Evolutionary conservation across 1,140 invertebrate genomes (phyloP), one percentile per base, ranked within the genome.

Genomic region (Trichonephila clavipes): DNA sequence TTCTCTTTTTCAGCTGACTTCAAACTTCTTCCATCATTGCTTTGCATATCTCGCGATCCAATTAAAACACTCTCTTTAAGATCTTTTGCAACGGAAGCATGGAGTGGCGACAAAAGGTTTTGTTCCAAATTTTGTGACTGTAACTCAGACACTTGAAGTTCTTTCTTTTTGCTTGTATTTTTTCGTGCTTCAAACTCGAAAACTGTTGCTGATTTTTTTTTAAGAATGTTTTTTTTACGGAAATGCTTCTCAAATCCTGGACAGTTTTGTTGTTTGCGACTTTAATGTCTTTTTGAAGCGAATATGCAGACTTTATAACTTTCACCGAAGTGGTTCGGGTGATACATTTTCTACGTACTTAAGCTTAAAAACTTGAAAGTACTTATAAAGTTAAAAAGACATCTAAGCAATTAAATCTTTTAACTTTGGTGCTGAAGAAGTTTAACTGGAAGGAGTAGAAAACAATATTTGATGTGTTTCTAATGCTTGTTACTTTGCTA

Each of bases 21-120:
- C 58, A 58, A 85, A 85, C 58, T 85, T 85, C 82, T 59, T 51
- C 58, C 21, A 85, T 58, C 72, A 77, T 24, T 19, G 82, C 82
- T 58, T 85, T 58, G 16, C 16, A 85, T 85, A 58, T 85, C 24
- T 51, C 51, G 21, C 82, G 44, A 85, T 85, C 82, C 82, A 85
- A 85, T 85, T 85, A 85, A 85, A 85, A 85, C 44, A n/a, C 28
- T 59, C 51, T 40, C 28, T 28, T 28, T 77, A 18, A 77, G 28
- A 40, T 18, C 72, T 18, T 77, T 12, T 77, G 72, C 28, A 77
- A 77, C 72, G 16, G 72, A 77, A 40, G 28, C 16, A 24, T 77
- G 28, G 18, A 77, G 72, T 34, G 72, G 72, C 28, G 72, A 77
- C 72, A 40, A 40, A 77, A 77, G 72, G 28, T 77, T 77, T 77